Conservation (phyloP, 2,797 vertebrate genomes). For the Hemibagrus guttatus region DNA sequence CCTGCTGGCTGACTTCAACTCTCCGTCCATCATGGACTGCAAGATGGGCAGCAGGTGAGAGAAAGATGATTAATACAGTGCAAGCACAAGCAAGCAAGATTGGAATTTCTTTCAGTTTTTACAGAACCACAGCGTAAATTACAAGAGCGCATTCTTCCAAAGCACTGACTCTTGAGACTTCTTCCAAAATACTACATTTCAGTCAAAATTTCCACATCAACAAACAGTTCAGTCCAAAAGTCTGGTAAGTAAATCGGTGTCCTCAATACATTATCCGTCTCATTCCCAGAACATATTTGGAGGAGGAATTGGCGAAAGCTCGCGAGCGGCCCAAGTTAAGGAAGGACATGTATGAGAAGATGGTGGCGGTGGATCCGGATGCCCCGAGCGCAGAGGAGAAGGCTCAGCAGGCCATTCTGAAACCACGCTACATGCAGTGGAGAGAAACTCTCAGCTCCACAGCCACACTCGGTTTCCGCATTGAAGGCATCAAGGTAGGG, state of each 20-base stretch:
- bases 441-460: conserved; percentile 89
- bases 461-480: conserved; percentile 86
- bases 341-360: conserved; percentile 91
- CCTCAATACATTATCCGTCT: neutral
- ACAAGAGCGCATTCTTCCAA: conserved; percentile 2
- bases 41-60: conserved; percentile 91
- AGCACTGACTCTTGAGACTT: neutral
- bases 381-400: conserved; percentile 84
- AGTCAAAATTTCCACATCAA: neutral
- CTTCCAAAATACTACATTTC: neutral
- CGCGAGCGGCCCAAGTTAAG: conserved; percentile 80
- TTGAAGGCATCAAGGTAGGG: conserved; percentile 90
- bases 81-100: neutral
- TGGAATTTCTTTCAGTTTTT: neutral
- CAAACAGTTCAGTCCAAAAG: neutral
- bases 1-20: conserved; percentile 83
- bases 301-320: conserved; percentile 87
- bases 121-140: neutral
- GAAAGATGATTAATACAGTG: neutral
- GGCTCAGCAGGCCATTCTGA: conserved; percentile 80
- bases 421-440: conserved; percentile 95
- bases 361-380: conserved; percentile 85
- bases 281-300: conserved; percentile 83
- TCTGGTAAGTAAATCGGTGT: neutral
- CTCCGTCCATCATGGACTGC: conserved; percentile 92